Percentiles rank a stretch among this genome's conserved stretches.
Evolutionary conservation across 2,797 vertebrate genomes (phyloP).

Genomic region (Pangasius macronema): DNA sequence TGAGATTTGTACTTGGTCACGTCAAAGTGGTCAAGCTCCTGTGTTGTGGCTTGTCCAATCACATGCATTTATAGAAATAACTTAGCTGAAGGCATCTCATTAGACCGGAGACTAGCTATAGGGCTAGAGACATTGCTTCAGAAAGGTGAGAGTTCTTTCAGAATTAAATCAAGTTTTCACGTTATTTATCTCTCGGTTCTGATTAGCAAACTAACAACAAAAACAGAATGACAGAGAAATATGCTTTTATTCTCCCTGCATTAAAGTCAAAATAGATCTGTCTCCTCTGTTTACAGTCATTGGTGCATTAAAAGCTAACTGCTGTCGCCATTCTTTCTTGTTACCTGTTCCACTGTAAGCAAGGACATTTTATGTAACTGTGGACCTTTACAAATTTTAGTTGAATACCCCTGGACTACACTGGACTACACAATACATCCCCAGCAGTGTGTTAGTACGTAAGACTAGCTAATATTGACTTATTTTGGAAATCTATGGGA

Average conservation of each 20-base stretch:
- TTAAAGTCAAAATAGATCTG: neutral
- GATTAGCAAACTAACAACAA: neutral
- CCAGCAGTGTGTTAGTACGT: slow-evolving; percentile 42
- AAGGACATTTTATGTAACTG: neutral
- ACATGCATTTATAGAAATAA: neutral
- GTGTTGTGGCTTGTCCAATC: neutral
- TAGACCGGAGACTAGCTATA: neutral
- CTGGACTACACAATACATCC: neutral
- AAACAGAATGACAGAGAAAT: neutral
- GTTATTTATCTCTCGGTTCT: neutral
- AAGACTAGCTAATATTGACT: slow-evolving; percentile 46
- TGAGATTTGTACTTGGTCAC: too few species aligned
- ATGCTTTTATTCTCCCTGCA: neutral
- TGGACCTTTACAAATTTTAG: neutral
- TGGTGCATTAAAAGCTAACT: neutral
- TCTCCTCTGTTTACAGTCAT: neutral
- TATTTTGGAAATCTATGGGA: slow-evolving; percentile 44
- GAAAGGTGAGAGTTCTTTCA: neutral
- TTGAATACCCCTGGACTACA: neutral
- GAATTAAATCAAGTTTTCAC: neutral
- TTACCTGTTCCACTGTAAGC: neutral
- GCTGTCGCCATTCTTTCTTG: neutral
- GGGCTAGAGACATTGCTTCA: neutral
- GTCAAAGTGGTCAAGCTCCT: too few species aligned
- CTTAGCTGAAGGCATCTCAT: neutral